These are phyloP conservation scores for Turritopsis rubra DNA, from an alignment of 30 jellyfish, hydroid and myxozoan genomes.

Conservation along the genomic window DNA sequence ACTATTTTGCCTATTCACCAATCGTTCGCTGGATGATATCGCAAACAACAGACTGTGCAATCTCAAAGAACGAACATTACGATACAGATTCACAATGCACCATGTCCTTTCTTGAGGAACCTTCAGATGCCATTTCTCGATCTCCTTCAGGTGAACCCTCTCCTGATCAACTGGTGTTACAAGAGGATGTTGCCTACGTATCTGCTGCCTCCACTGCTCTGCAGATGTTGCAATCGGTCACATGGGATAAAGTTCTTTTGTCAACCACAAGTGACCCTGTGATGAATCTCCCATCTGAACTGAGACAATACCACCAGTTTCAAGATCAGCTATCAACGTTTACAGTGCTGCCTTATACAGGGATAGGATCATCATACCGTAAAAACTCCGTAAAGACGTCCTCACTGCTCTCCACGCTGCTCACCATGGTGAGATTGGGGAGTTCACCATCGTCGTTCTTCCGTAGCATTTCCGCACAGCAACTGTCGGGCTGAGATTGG, in stretches of 20 bases:
- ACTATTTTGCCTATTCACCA: neutral
- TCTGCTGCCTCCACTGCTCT: neutral
- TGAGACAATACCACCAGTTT: neutral
- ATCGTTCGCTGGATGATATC: conserved; percentile 14
- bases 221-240: neutral
- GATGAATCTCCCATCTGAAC: neutral
- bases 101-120: neutral
- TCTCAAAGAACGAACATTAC: conserved; percentile 13
- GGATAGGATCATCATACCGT: conserved; percentile 17
- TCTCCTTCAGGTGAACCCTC: neutral
- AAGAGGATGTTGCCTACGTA: neutral
- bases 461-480: conserved; percentile 4
- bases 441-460: neutral
- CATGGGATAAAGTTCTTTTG: neutral
- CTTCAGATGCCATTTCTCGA: neutral
- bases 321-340: neutral
- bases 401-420: conserved; percentile 2
- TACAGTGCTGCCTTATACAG: neutral
- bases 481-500: conserved; percentile 10
- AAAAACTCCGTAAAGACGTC: neutral
- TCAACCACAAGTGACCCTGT: conserved; percentile 1
- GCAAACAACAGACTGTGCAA: neutral
- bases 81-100: neutral
- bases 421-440: conserved; percentile 24
- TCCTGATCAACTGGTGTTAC: neutral